Evolutionary conservation across 2,113 vertebrate species (phyloP).

Genomic region (Hemicordylus capensis): DNA sequence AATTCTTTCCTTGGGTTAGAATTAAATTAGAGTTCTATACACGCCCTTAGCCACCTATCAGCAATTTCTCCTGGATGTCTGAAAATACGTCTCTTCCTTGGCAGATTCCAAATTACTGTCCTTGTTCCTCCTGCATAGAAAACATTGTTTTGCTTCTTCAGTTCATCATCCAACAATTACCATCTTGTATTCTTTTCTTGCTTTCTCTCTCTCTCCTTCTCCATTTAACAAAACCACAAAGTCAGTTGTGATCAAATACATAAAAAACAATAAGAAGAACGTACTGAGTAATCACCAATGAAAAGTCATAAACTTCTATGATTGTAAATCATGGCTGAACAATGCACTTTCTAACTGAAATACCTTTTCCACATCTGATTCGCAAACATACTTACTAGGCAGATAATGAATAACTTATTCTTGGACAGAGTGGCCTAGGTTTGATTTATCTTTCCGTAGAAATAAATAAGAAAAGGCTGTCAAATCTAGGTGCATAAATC

Average conservation of each 20-base stretch:
- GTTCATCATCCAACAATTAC: constrained; percentile 19
- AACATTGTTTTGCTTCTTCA: constrained; percentile 32
- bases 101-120: constrained; percentile 33
- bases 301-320: constrained; percentile 58
- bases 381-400: constrained; percentile 69
- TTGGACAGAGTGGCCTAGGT: constrained; percentile 62
- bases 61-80: constrained; percentile 24
- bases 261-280: constrained; percentile 55
- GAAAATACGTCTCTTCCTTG: constrained; percentile 23
- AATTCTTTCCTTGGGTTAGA: constrained; percentile 16
- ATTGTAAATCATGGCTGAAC: constrained; percentile 66
- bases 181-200: background rate
- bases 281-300: constrained; percentile 57
- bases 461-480: constrained; percentile 75
- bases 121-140: constrained; percentile 40
- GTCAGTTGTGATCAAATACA: constrained; percentile 37
- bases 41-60: background rate
- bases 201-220: background rate
- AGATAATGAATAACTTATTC: constrained; percentile 76
- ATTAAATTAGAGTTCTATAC: constrained; percentile 41
- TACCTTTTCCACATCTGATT: constrained; percentile 70
- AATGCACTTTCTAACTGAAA: constrained; percentile 69
- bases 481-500: constrained; percentile 72
- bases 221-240: background rate
- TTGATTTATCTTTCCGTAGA: constrained; percentile 73